Conservation (phyloP, 1,140 invertebrate genomes). For the Panagrolaimus sp. region DNA sequence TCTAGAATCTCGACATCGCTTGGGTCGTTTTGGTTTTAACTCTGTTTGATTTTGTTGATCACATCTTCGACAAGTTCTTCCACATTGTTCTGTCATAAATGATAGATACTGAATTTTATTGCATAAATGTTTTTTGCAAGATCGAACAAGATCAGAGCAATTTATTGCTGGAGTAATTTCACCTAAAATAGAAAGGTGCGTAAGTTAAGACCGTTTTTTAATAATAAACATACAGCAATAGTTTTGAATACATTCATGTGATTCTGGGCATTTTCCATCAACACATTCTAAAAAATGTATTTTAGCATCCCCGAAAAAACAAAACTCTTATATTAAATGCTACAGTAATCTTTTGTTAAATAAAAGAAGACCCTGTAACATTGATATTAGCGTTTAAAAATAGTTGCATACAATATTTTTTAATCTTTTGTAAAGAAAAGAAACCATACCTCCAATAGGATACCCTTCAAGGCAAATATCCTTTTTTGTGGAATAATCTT, state of each 20-base stretch:
- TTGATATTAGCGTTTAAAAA: too few species aligned
- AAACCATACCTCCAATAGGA: slow-evolving; percentile 5
- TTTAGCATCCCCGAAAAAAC: background rate
- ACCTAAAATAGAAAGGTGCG: background rate
- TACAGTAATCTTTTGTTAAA: too few species aligned
- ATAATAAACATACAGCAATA: background rate
- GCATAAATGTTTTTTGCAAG: slow-evolving; percentile 5
- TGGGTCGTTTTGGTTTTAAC: background rate
- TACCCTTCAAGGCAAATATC: slow-evolving; percentile 1
- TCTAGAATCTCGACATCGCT: background rate
- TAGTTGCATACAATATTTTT: too few species aligned
- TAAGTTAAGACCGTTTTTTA: background rate
- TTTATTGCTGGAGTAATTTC: slow-evolving; percentile 4
- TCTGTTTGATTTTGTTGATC: background rate
- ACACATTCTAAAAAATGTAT: background rate
- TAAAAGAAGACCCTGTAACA: too few species aligned
- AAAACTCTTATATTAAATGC: too few species aligned
- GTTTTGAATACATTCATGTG: slow-evolving; percentile 13
- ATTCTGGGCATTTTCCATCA: background rate
- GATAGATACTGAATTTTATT: background rate
- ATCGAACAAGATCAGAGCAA: background rate
- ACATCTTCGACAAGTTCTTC: background rate
- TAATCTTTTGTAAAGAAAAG: too few species aligned
- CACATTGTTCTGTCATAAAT: slow-evolving; percentile 1
- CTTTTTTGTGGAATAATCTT: slow-evolving; percentile 10